A percentile compares a stretch with the other conserved stretches of the same genome.
Conservation (phyloP, 2,888 invertebrate genomes). For the Amiota communis region DNA sequence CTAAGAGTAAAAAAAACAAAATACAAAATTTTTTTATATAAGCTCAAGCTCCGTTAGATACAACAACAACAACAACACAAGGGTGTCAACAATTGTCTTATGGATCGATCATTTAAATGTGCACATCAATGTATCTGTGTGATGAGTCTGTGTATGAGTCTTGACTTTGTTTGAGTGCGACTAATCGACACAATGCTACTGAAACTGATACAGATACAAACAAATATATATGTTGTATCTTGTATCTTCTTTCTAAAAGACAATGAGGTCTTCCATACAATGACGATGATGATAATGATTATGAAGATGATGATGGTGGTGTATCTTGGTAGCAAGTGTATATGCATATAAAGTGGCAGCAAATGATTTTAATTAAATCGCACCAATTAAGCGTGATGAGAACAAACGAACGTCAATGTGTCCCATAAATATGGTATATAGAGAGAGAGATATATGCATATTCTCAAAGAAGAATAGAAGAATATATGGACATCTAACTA, state of each 20-base stretch:
- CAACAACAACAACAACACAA: not conserved
- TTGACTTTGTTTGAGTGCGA: not conserved
- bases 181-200: conserved; percentile 48
- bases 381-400: conserved; percentile 69
- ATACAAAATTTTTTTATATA: conserved; percentile 25
- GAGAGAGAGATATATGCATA: not conserved
- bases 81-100: conserved; percentile 58
- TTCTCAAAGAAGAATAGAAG: too few relatives aligned
- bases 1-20: too few relatives aligned
- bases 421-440: not conserved
- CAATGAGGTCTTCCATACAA: too few relatives aligned
- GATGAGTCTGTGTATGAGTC: conserved; percentile 34
- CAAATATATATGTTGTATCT: conserved; percentile 24
- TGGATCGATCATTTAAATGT: conserved; percentile 70
- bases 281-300: too few relatives aligned
- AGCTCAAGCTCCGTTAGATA: conserved; percentile 40
- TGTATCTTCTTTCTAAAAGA: too few relatives aligned
- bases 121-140: conserved; percentile 19
- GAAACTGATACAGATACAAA: conserved; percentile 40
- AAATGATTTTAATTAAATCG: conserved; percentile 73
- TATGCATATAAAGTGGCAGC: conserved; percentile 54
- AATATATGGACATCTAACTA: not conserved
- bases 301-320: not conserved
- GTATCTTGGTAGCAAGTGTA: conserved; percentile 12
- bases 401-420: conserved; percentile 18